phyloP scores from a whole-genome alignment of 2,888 invertebrate species.

The Isotomurus palustris region DNA sequence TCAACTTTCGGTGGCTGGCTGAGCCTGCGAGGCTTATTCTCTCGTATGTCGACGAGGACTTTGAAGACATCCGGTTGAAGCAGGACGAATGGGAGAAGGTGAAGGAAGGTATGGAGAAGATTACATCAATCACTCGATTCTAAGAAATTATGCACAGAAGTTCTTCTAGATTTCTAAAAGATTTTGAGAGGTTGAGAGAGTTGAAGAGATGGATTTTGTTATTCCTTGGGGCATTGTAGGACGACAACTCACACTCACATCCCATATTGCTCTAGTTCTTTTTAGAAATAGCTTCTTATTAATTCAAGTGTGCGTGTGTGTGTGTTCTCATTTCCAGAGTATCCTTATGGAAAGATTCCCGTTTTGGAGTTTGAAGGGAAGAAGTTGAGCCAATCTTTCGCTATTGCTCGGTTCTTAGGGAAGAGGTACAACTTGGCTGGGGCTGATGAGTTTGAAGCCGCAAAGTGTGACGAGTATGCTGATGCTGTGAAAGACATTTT shows the following conservation, averaged over 20 bases:
- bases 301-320: no score
- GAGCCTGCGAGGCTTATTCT: conserved; percentile 51
- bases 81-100: conserved; percentile 31
- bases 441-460: conserved; percentile 18
- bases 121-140: no score
- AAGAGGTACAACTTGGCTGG: conserved; percentile 37
- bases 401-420: conserved; percentile 46
- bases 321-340: conserved; percentile 35
- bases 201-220: no score
- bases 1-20: conserved; percentile 51
- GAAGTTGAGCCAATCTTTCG: conserved; percentile 44
- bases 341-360: conserved; percentile 45
- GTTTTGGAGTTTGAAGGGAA: conserved; percentile 41
- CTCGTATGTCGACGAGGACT: conserved; percentile 50
- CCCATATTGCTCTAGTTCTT: no score
- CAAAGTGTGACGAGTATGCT: conserved; percentile 36
- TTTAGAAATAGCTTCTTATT: no score
- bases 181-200: no score
- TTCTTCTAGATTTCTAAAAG: no score
- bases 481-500: conserved; percentile 49
- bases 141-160: no score
- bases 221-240: no score
- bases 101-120: conserved; percentile 6
- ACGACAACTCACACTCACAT: no score
- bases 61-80: conserved; percentile 49